These are phyloP conservation scores for Brachynemurus nebulosus DNA, from an alignment of 2,888 invertebrate genomes.

Conservation along the genomic window DNA sequence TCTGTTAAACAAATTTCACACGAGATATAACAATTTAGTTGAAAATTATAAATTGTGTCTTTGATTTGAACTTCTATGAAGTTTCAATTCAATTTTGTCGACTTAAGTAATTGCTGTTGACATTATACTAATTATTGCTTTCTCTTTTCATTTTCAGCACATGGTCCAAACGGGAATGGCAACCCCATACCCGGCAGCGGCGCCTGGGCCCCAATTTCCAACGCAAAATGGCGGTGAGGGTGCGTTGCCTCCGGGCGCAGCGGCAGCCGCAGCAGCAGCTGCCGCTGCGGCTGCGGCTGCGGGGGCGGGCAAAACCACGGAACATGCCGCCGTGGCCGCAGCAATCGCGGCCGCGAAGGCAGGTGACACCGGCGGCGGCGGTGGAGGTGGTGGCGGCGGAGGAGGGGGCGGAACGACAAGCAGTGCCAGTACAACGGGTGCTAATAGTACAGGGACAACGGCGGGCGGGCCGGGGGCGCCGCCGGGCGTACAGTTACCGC, in stretches of 20 bases:
- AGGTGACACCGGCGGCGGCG: slow-evolving; percentile 26
- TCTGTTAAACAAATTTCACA: no score
- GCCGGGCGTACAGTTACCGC: slow-evolving; percentile 36
- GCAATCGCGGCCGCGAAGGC: slow-evolving; percentile 29
- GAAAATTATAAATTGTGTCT: no score
- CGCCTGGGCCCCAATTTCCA: slow-evolving; percentile 42
- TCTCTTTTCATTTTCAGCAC: slow-evolving; percentile 51
- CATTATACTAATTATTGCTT: not conserved
- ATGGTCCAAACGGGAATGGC: slow-evolving; percentile 88
- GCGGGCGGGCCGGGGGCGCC: not conserved
- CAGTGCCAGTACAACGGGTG: slow-evolving; percentile 27
- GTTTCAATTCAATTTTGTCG: not conserved
- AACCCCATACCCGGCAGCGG: slow-evolving; percentile 53
- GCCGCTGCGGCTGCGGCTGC: slow-evolving; percentile 36
- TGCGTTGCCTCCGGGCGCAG: slow-evolving; percentile 44
- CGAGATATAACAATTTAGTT: no score
- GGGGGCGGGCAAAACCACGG: slow-evolving; percentile 31
- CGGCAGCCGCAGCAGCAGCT: slow-evolving; percentile 27
- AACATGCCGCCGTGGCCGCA: slow-evolving; percentile 23
- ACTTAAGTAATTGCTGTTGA: not conserved
- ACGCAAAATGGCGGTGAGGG: slow-evolving; percentile 35
- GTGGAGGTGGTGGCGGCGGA: slow-evolving; percentile 26
- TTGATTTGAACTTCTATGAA: no score
- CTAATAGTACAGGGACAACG: slow-evolving; percentile 10
- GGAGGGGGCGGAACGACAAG: slow-evolving; percentile 27